Evolutionary conservation across 2,113 vertebrate species (phyloP), one percentile per base, ranked within the genome.

Genomic region (Cyprinodon tularosa): DNA sequence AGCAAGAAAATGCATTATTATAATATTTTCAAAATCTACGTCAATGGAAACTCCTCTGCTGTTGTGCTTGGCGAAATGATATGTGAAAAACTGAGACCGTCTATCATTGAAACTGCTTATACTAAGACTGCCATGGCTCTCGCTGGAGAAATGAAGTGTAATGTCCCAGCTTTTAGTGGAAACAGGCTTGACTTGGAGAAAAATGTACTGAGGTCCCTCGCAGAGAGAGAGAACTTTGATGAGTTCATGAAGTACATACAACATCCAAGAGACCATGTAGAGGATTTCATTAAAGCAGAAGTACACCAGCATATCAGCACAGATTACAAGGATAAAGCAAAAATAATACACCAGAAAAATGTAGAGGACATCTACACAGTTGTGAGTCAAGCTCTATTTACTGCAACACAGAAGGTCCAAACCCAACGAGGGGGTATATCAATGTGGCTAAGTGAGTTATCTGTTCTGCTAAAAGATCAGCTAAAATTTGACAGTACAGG

Each of bases 61-160:
- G 72, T 74, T 5, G 50, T 66, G 0, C 22, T 66, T 0, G 39
- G 0, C 0, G 22, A 74, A 66, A 0, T 74, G 14, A 45, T 66
- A 1, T 12, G 12, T 38, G 42, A 61, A 0, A 95, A 91, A 86
- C 72, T 96, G 45, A 85, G 42, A 22, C 40, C 44, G 0, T 91
- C 93, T 3, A 68, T 79, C 36, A 3, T 0, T 0, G 45, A 8
- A 10, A 90, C 88, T 0, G 76, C 88, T 42, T 91, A 68, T 22
- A 60, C 88, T 11, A 83, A 74, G 76, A 89, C 91, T 2, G 84
- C 83, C 8, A 87, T 80, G 72, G 67, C 3, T 67, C 80, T 96
- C 0, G 84, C 92, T 36, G 71, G 20, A 2, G 71, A 90, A 1
- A 66, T 74, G 39, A 74, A 4, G 50, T n/a, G 17, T 60, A 74